Base-by-base conservation (phyloP, 2,113 vertebrate species). In the Limnothrissa miodon region DNA sequence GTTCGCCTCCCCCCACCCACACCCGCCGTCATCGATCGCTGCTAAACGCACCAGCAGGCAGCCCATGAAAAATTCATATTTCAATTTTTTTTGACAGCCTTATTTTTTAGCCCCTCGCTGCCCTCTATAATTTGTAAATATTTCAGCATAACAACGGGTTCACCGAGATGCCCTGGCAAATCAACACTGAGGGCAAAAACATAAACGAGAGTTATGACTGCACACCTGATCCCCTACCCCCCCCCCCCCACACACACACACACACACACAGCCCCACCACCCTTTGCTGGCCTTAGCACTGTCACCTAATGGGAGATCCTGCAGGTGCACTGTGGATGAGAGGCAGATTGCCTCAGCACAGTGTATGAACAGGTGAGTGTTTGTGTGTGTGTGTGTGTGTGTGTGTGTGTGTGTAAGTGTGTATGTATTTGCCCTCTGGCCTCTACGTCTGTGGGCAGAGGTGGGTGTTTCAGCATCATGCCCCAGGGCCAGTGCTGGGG, bases 21-120 rank as follows among this genome's bases (percentile, higher is more conserved):
- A 91, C 25, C 66, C 53, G 3, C 66, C 66, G 66, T 15, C 89
- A 91, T 91, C 87, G 90, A 91, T 91, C 85, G 86, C 87, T 44
- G 78, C 88, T 89, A 90, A 91, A 89, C 86, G 85, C 85, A 74
- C 86, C 88, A 90, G 87, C 87, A 87, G 88, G 89, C 78, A 56
- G 59, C 25, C 78, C 80, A 89, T 91, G 88, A 90, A 91, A 90
- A 87, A 90, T 89, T 91, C 88, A 91, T 88, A 85, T 84, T 89
- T 91, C 87, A 89, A 91, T 89, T 74, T 74, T 74, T 74, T 87
- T 85, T 88, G 89, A 90, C 86, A 87, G 83, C 83, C 85, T 90
- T 74, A 36, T 74, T 74, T 74, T 17, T 36, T 36, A 36, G 29
- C 25, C 66, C 66, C 33, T 33, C 29, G 66, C 66, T 36, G 66